A percentile compares a stretch with the other conserved stretches of the same genome.
Evolutionary conservation across 2,113 vertebrate species (phyloP).

Genomic region (Mus spicilegus): DNA sequence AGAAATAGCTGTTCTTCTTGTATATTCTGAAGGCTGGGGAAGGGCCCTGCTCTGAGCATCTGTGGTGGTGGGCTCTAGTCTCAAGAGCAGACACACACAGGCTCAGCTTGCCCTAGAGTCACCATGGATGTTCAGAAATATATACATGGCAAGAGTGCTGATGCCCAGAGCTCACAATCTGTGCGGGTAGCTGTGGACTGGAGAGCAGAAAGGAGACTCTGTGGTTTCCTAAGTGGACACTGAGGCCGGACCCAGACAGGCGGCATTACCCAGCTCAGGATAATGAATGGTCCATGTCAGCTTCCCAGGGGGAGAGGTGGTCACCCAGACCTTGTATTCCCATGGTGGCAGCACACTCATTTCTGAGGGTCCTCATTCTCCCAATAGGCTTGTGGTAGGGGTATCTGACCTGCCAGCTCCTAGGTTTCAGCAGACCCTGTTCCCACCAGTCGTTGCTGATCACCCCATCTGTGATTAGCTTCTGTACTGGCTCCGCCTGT

Average conservation of each 20-base stretch:
- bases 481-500: background rate
- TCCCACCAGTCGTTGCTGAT: accelerated
- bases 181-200: accelerated
- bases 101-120: accelerated
- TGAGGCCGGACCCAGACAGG: background rate
- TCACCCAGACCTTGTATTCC: background rate
- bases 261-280: accelerated
- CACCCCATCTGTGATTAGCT: background rate
- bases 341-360: accelerated
- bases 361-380: accelerated
- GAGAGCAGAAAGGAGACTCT: background rate
- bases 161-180: accelerated
- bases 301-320: background rate
- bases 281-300: too few relatives aligned
- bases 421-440: accelerated
- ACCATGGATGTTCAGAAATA: background rate
- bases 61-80: accelerated
- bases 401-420: background rate
- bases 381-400: accelerated
- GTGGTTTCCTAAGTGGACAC: background rate
- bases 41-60: background rate
- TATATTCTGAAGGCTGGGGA: background rate
- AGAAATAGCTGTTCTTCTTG: background rate
- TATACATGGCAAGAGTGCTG: accelerated
- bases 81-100: background rate